Base-by-base conservation (phyloP, 2,888 invertebrate genomes). In the Bedellia somnulentella region DNA sequence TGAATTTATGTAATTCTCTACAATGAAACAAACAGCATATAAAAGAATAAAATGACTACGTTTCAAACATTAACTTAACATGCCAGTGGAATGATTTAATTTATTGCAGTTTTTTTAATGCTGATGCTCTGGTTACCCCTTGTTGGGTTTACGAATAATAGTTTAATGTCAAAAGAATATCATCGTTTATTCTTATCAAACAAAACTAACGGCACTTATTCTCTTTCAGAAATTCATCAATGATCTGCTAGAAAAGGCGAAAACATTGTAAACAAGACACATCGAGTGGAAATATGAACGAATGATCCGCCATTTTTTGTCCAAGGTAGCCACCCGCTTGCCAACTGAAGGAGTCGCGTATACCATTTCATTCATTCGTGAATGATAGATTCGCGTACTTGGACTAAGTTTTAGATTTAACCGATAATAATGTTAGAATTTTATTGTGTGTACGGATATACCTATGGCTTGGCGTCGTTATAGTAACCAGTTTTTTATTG, bases 171-270 rank as follows among this genome's bases (percentile, higher is more conserved):
- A n/a, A n/a, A n/a, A n/a, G n/a, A n/a, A n/a, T n/a, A n/a, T n/a
- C n/a, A n/a, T n/a, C n/a, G n/a, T n/a, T n/a, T n/a, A n/a, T n/a
- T n/a, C n/a, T n/a, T n/a, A n/a, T n/a, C n/a, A n/a, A n/a, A n/a
- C n/a, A n/a, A n/a, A n/a, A n/a, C n/a, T n/a, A n/a, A n/a, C n/a
- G 5, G 18, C 9, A 18, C 9, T 18, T 18, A 5, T 18, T 9
- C 18, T 9, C 48, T 84, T 82, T 35, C 80, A 90, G 90, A 91
- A 89, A 85, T 92, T 92, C 71, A 89, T 91, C 62, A 89, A 89
- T 59, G 91, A 91, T 70, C 80, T 92, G 57, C 78, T 92, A 67
- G 90, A 89, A 62, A 88, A 89, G 67, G 90, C 90, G 58, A 91
- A 91, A 76, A 91, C 91, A 59, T 83, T 92, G 61, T 89, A 87